phyloP scores from a whole-genome alignment of 2,113 vertebrate genomes.

The Nothobranchius kuhntae region DNA sequence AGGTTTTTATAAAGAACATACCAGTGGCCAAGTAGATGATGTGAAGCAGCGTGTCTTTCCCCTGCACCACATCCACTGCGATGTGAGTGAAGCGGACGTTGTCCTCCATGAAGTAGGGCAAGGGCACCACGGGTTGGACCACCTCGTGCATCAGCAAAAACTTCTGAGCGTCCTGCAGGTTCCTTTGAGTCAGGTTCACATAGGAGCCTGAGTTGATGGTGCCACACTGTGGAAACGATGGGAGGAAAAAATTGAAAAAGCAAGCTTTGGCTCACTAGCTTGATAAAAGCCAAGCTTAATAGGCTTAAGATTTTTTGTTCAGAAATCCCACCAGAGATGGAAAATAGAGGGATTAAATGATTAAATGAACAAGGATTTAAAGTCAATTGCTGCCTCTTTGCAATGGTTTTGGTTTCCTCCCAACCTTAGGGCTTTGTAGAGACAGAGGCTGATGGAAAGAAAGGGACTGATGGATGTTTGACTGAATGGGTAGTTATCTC shows the following conservation, averaged over 20 bases:
- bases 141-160: constrained; percentile 97
- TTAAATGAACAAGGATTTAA: constrained; percentile 49
- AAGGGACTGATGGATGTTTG: constrained; percentile 42
- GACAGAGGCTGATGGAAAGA: constrained; percentile 27
- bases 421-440: constrained; percentile 52
- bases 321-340: constrained; percentile 20
- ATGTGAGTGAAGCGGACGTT: constrained; percentile 93
- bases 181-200: constrained; percentile 92
- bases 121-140: constrained; percentile 86
- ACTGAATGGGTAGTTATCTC: constrained; percentile 50
- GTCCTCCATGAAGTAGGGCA: constrained; percentile 96
- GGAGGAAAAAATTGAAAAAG: constrained; percentile 3
- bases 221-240: constrained; percentile 84
- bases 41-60: constrained; percentile 83
- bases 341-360: constrained; percentile 44
- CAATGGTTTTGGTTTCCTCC: constrained; percentile 32
- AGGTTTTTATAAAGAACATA: constrained; percentile 57
- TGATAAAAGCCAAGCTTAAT: constrained; percentile 41
- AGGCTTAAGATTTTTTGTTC: constrained; percentile 21
- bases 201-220: constrained; percentile 93
- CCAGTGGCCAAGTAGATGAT: constrained; percentile 96
- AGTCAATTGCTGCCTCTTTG: constrained; percentile 40
- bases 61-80: constrained; percentile 94
- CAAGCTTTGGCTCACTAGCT: constrained; percentile 25
- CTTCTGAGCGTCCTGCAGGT: constrained; percentile 95